Base-by-base conservation (phyloP, 92 coral and sea anemone genomes). In the Anthopleura xanthogrammica region DNA sequence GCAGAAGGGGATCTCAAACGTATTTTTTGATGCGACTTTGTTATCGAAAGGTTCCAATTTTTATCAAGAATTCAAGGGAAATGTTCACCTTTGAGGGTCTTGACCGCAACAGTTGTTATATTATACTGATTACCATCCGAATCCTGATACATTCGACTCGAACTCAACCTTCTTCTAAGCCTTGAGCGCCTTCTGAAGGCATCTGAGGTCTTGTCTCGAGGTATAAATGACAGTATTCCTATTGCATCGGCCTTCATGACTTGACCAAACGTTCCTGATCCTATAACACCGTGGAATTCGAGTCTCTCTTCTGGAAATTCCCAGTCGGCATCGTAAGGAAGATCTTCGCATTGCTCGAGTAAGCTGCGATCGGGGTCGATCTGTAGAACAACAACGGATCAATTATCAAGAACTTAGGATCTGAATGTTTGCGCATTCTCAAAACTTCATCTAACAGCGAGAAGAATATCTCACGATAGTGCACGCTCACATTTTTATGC, bases 171-270 rank as follows among this genome's bases (percentile, higher is more conserved):
- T 12, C 90, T 89, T 19, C 85, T 79, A 11, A 81, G 79, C 72
- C 87, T 90, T 24, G 90, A 85, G 22, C 84, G 84, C 39, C 97
- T 88, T 79, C 85, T 71, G 43, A 48, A 84, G 12, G 88, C 93
- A 80, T 89, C 91, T 7, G 83, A 73, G 48, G 92, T 93, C 83
- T 89, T 85, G 75, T 91, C 93, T 3, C 97, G 90, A 43, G 95
- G 92, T 77, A 75, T 56, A 41, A 95, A 82, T 71, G 92, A 93
- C 60, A 92, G 78, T 4, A 90, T 89, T 52, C 98, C 98, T 16
- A 91, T 64, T 41, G 98, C 98, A 62, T 95, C 98, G 20, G 95
- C 98, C 85, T 95, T 95, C 78, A 89, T 79, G 65, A 95, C 98
- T 52, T 87, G 90, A 3, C 98, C 98, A 89, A 91, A 95, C 19